Conservation (phyloP, 2,888 invertebrate genomes). For the Himalopsyche anomala region DNA sequence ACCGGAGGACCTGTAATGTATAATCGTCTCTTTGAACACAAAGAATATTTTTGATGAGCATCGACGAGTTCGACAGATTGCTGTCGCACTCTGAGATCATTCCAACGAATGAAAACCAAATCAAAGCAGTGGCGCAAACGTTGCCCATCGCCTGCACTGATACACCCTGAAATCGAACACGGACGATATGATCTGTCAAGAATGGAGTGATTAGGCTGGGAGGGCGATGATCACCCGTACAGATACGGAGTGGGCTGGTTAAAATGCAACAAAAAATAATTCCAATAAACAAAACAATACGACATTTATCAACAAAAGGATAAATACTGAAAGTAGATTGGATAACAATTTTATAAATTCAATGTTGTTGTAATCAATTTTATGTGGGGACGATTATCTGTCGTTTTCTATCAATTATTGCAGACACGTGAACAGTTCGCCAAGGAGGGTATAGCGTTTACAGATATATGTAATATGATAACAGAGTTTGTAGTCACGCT, state of each 20-base stretch:
- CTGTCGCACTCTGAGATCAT: slow-evolving; percentile 37
- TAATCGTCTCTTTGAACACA: slow-evolving; percentile 67
- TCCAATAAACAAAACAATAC: slow-evolving; percentile 47
- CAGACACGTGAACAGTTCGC: slow-evolving; percentile 38
- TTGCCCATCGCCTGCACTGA: slow-evolving; percentile 65
- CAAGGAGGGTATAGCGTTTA: slow-evolving; percentile 32
- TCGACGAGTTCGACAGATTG: slow-evolving; percentile 2
- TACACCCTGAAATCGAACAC: slow-evolving; percentile 56
- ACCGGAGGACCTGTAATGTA: slow-evolving; percentile 95
- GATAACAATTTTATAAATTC: slow-evolving; percentile 4
- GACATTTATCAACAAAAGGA: slow-evolving; percentile 49
- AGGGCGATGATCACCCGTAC: slow-evolving; percentile 69
- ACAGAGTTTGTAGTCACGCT: slow-evolving; percentile 58
- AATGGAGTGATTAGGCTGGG: slow-evolving; percentile 67
- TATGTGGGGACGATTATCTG: neutral
- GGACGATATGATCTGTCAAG: slow-evolving; percentile 38
- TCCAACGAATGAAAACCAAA: slow-evolving; percentile 66
- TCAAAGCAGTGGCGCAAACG: slow-evolving; percentile 67
- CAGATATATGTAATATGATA: slow-evolving; percentile 29
- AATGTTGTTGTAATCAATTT: slow-evolving; percentile 17
- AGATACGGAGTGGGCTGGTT: slow-evolving; percentile 68
- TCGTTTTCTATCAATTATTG: slow-evolving; percentile 43
- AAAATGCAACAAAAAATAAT: slow-evolving; percentile 51
- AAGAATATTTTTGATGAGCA: slow-evolving; percentile 26
- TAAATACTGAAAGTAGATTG: slow-evolving; percentile 42